phyloP scores from a whole-genome alignment of 2,888 invertebrate species.

The Tachina lurida region DNA sequence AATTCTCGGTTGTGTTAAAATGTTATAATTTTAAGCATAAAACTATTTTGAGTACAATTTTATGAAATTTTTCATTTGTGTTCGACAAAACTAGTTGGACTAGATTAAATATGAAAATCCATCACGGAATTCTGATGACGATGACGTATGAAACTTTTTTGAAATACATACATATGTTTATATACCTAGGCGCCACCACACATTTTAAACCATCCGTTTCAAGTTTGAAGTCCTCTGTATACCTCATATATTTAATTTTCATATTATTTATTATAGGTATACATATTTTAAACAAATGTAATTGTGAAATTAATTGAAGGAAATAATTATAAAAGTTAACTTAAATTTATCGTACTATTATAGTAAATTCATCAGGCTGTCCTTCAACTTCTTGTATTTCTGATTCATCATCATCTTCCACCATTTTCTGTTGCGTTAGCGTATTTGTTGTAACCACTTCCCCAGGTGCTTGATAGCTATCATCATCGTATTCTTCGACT shows the following conservation, averaged over 20 bases:
- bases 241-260: background rate
- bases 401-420: slow-evolving; percentile 71
- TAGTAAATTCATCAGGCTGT: slow-evolving; percentile 50
- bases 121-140: no score
- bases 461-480: slow-evolving; percentile 69
- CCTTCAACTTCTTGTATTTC: slow-evolving; percentile 74
- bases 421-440: slow-evolving; percentile 38
- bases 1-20: background rate
- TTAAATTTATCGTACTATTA: slow-evolving; percentile 54
- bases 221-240: no score
- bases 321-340: background rate
- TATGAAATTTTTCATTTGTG: no score
- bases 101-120: no score
- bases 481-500: slow-evolving; percentile 66
- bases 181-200: no score
- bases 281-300: background rate
- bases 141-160: no score
- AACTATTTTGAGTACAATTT: background rate
- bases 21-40: slow-evolving; percentile 5
- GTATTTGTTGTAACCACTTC: slow-evolving; percentile 71
- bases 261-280: background rate
- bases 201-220: no score
- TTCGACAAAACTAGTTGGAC: no score
- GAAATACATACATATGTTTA: no score
- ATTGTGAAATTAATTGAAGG: background rate